These are phyloP conservation scores for Diarsia mendica DNA, from an alignment of 2,888 invertebrate species.

Conservation along the genomic window DNA sequence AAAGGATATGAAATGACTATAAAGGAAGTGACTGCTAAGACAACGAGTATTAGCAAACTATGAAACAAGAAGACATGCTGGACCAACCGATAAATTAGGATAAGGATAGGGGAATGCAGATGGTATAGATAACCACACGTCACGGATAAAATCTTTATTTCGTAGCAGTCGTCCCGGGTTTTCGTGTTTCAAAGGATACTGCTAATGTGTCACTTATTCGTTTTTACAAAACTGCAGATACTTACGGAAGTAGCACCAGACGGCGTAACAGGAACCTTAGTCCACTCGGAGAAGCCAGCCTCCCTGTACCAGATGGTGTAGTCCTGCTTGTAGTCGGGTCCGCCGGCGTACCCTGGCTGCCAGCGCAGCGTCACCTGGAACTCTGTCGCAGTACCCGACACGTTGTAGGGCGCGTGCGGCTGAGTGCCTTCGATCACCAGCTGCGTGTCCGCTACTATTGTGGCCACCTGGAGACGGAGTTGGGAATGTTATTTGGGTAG, in stretches of 20 bases:
- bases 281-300: constrained; percentile 97
- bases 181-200: background rate
- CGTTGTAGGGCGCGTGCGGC: constrained; percentile 99
- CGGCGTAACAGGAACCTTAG: constrained; percentile 97
- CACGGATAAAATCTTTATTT: background rate
- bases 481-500: background rate
- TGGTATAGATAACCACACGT: background rate
- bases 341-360: constrained; percentile 98
- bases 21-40: background rate
- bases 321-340: constrained; percentile 98
- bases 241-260: constrained; percentile 94
- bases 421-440: constrained; percentile 98
- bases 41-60: background rate
- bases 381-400: constrained; percentile 96
- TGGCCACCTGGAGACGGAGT: constrained; percentile 92
- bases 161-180: background rate
- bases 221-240: constrained; percentile 6
- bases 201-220: background rate
- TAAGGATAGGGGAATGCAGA: background rate
- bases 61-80: background rate
- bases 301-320: constrained; percentile 98
- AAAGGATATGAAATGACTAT: background rate
- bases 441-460: constrained; percentile 97
- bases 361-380: constrained; percentile 97
- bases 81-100: background rate